phyloP scores from a whole-genome alignment of 2,888 invertebrate species.

The Gibbula magus region DNA sequence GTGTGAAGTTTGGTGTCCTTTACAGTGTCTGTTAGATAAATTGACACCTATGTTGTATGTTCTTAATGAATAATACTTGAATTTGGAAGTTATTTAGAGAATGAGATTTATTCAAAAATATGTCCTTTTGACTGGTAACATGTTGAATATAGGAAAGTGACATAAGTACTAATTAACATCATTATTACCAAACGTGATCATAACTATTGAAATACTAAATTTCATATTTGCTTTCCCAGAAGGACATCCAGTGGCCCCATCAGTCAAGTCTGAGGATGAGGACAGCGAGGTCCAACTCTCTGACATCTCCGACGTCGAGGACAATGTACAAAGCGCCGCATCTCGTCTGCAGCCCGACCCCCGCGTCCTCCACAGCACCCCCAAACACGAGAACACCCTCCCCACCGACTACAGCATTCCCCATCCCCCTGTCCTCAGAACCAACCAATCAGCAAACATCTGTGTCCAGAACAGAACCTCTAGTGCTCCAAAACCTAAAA shows the following conservation, averaged over 20 bases:
- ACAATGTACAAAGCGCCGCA: neutral
- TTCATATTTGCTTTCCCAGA: neutral
- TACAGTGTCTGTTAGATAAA: too few species aligned
- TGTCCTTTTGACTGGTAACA: too few species aligned
- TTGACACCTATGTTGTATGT: too few species aligned
- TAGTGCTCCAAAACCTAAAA: constrained; percentile 42
- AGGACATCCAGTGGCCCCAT: neutral
- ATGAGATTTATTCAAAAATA: too few species aligned
- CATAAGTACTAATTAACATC: too few species aligned
- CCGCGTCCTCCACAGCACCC: neutral
- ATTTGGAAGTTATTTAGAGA: too few species aligned
- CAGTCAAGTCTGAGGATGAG: neutral
- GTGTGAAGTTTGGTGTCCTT: too few species aligned
- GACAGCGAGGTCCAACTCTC: constrained; percentile 3
- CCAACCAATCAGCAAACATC: constrained; percentile 5
- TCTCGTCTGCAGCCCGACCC: neutral
- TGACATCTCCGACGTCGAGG: neutral
- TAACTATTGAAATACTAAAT: too few species aligned
- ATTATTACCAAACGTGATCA: too few species aligned
- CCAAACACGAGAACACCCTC: neutral
- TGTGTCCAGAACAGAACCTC: constrained; percentile 5
- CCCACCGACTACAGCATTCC: constrained; percentile 7
- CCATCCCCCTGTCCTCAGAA: neutral
- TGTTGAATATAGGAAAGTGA: too few species aligned
- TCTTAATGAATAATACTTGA: too few species aligned